Evolutionary conservation across 2,888 invertebrate genomes (phyloP).

Genomic region (Acronicta psi): DNA sequence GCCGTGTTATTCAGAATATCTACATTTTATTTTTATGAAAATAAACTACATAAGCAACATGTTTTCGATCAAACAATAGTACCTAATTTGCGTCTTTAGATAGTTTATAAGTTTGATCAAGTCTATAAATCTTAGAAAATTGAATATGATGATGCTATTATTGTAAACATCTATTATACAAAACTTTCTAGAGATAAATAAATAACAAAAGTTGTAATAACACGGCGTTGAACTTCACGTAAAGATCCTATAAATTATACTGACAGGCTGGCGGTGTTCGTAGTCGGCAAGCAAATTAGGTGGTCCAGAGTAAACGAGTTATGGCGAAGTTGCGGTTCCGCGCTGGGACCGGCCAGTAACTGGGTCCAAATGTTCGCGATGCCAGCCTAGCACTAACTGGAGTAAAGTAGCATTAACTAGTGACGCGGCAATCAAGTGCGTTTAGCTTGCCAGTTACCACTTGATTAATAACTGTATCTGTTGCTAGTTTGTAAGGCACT

Average conservation of each 20-base stretch:
- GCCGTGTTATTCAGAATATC: neutral
- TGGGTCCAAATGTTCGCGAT: constrained; percentile 58
- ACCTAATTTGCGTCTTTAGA: neutral
- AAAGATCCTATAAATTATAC: constrained; percentile 75
- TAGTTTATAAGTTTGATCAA: constrained; percentile 19
- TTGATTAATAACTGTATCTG: constrained; percentile 50
- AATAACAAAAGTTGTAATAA: constrained; percentile 51
- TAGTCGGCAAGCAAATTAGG: constrained; percentile 81
- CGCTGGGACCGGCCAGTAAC: constrained; percentile 67
- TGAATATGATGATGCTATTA: constrained; percentile 36
- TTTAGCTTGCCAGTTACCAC: constrained; percentile 45
- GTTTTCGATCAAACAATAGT: neutral
- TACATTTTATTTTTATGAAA: neutral
- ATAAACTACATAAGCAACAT: neutral
- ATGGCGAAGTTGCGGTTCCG: constrained; percentile 75
- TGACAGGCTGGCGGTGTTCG: constrained; percentile 75
- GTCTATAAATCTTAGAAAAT: constrained; percentile 35
- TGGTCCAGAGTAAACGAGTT: constrained; percentile 82
- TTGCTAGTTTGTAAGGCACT: constrained; percentile 30
- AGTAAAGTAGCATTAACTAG: constrained; percentile 59
- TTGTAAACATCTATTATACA: constrained; percentile 29
- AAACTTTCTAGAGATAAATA: constrained; percentile 45
- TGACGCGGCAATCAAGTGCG: constrained; percentile 48
- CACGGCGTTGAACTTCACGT: constrained; percentile 58
- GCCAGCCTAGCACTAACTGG: constrained; percentile 55